A percentile compares a stretch with the other conserved stretches of the same genome.
Conservation (phyloP, 64 coral and sea anemone species). For the Pocillopora verrucosa region DNA sequence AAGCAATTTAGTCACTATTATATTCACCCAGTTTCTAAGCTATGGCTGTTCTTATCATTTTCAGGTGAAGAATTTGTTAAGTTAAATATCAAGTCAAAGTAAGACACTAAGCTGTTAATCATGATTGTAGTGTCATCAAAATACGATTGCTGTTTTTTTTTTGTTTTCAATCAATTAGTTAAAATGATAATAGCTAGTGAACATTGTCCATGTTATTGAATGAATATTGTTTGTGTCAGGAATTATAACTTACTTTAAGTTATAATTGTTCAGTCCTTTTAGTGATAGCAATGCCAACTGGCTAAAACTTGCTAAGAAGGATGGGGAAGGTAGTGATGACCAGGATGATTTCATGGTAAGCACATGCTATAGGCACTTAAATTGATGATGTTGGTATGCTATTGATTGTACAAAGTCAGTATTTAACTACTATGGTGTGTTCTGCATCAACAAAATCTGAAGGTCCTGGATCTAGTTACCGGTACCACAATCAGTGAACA, state of each 20-base stretch:
- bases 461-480: too few relatives aligned
- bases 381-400: too few relatives aligned
- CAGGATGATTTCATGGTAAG: constrained; percentile 40
- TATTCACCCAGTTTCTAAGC: background rate
- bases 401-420: too few relatives aligned
- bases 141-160: too few relatives aligned
- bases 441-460: too few relatives aligned
- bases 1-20: background rate
- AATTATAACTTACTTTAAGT: background rate
- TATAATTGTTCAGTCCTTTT: constrained; percentile 47
- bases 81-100: constrained; percentile 24
- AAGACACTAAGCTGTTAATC: background rate
- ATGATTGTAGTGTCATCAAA: background rate
- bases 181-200: background rate
- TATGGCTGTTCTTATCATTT: background rate
- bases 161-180: too few relatives aligned
- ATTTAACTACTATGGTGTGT: too few relatives aligned
- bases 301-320: constrained; percentile 42
- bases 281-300: constrained; percentile 66
- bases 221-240: background rate
- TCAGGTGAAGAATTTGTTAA: background rate
- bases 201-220: background rate
- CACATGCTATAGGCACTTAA: background rate
- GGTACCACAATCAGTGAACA: background rate
- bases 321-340: constrained; percentile 11